Evolutionary conservation across 2,888 invertebrate species (phyloP).

Genomic region (Mesoligia furuncula): DNA sequence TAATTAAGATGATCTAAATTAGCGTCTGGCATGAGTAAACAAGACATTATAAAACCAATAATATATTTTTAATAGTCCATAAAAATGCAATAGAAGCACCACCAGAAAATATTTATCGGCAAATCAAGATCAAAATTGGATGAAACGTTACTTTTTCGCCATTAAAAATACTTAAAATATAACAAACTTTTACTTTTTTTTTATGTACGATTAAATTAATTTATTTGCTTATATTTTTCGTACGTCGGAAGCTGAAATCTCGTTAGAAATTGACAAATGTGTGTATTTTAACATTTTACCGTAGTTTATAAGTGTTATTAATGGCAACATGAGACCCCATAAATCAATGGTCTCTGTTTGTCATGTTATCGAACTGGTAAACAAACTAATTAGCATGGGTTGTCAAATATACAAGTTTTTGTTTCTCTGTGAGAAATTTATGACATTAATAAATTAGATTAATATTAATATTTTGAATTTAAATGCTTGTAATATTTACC

Average conservation of each 20-base stretch:
- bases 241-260: slow-evolving; percentile 70
- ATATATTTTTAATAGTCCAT: slow-evolving; percentile 28
- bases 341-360: slow-evolving; percentile 56
- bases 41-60: slow-evolving; percentile 35
- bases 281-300: slow-evolving; percentile 71
- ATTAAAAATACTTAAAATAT: slow-evolving; percentile 51
- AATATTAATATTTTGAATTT: slow-evolving; percentile 41
- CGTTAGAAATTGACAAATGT: slow-evolving; percentile 71
- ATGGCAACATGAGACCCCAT: slow-evolving; percentile 50
- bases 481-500: slow-evolving; percentile 9
- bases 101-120: slow-evolving; percentile 56
- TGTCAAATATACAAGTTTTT: slow-evolving; percentile 60
- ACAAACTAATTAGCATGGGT: slow-evolving; percentile 59
- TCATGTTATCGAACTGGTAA: slow-evolving; percentile 56
- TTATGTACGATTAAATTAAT: slow-evolving; percentile 49
- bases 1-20: slow-evolving; percentile 36
- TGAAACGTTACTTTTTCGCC: slow-evolving; percentile 66
- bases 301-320: slow-evolving; percentile 65
- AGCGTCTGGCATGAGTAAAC: slow-evolving; percentile 1
- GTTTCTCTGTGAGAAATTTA: too few relatives aligned
- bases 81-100: slow-evolving; percentile 22
- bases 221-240: slow-evolving; percentile 60
- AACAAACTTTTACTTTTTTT: slow-evolving; percentile 65
- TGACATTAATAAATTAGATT: slow-evolving; percentile 56
- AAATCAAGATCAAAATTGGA: slow-evolving; percentile 26